Conservation (phyloP, 2,888 invertebrate genomes). For the Athalia circularis region DNA sequence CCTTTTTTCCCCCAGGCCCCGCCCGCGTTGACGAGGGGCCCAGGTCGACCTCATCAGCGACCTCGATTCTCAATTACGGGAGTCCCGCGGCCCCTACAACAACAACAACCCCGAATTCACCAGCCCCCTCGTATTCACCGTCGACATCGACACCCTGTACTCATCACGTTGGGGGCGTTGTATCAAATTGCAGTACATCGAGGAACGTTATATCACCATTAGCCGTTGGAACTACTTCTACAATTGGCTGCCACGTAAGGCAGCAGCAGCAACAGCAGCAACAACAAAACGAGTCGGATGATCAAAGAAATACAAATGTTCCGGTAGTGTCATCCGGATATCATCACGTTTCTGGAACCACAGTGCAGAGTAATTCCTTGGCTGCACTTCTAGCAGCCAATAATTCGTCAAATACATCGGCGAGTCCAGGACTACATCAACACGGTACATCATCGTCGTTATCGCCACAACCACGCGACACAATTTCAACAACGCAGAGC, state of each 20-base stretch:
- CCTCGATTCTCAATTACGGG: constrained; percentile 50
- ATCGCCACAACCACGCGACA: constrained; percentile 14
- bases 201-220: constrained; percentile 35
- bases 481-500: constrained; percentile 42
- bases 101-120: constrained; percentile 49
- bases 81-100: constrained; percentile 58
- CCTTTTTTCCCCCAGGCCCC: constrained; percentile 69
- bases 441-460: constrained; percentile 6
- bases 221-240: constrained; percentile 35
- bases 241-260: constrained; percentile 17
- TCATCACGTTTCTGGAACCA: constrained; percentile 29
- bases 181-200: constrained; percentile 35
- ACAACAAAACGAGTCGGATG: constrained; percentile 45
- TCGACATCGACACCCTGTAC: constrained; percentile 38
- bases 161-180: constrained; percentile 34
- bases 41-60: constrained; percentile 61
- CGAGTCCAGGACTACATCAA: constrained; percentile 49
- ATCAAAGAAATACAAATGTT: constrained; percentile 22
- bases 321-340: constrained; percentile 31
- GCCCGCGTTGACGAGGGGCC: constrained; percentile 70
- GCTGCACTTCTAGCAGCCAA: constrained; percentile 55
- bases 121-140: constrained; percentile 39
- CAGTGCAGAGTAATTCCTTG: constrained; percentile 55
- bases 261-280: constrained; percentile 43
- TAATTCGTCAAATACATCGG: constrained; percentile 56